Percentiles rank a stretch among this genome's conserved stretches.
Evolutionary conservation across 2,797 vertebrate genomes (phyloP).

Genomic region (Neostethus bicornis): DNA sequence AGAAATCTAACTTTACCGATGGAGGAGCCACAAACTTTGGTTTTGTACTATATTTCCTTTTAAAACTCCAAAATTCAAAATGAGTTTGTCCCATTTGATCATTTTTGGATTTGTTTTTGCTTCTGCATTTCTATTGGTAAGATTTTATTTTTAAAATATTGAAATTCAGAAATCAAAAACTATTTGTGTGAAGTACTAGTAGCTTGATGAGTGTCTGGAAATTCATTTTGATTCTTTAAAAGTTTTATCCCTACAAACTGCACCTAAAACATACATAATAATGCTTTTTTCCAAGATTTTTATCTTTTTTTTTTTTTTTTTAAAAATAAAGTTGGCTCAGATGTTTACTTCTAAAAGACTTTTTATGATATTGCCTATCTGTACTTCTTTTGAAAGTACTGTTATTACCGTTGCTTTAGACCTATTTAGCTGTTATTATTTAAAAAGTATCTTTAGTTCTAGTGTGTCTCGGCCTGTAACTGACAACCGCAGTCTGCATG

Average conservation of each 20-base stretch:
- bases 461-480: background rate
- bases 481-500: background rate
- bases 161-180: too few relatives aligned
- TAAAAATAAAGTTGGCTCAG: too few relatives aligned
- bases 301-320: too few relatives aligned
- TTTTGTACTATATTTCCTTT: background rate
- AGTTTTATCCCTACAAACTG: too few relatives aligned
- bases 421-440: background rate
- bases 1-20: background rate
- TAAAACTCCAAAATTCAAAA: constrained; percentile 13
- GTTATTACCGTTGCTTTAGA: background rate
- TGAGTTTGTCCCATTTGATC: constrained; percentile 16
- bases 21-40: constrained; percentile 4
- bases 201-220: too few relatives aligned
- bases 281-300: too few relatives aligned
- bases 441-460: background rate
- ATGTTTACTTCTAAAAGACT: constrained; percentile 1
- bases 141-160: too few relatives aligned
- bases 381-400: background rate
- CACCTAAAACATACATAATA: too few relatives aligned
- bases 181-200: too few relatives aligned
- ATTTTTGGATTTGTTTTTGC: constrained; percentile 32
- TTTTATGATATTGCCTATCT: background rate
- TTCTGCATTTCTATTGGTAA: constrained; percentile 52
- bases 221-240: too few relatives aligned